Base-by-base conservation (phyloP, 1,140 invertebrate genomes). In the Coboldia fuscipes region DNA sequence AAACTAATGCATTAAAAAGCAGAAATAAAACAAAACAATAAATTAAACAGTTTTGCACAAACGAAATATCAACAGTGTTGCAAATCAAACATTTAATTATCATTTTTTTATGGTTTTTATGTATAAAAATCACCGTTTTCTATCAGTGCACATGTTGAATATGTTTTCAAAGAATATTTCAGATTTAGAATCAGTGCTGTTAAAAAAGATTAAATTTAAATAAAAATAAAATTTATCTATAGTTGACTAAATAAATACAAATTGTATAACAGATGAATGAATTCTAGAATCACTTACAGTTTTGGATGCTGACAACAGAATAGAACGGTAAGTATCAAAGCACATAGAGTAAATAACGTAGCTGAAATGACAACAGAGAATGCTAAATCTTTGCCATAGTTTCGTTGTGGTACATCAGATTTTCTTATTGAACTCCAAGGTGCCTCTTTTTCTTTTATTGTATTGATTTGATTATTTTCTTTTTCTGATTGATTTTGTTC, bases 271-370 rank as follows among this genome's bases (percentile, higher is more conserved):
- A 10, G 6, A 3, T 7, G 13, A 13, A 22, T 22, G 2, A 3
- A 7, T 12, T 27, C 7, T 5, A 33, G n/a, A n/a, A 35, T 41
- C 46, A 71, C 78, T 81, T 58, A 85, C 82, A 76, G 60, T 48
- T 74, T 70, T 36, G 78, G 72, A 45, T 76, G 71, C 39, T 79
- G 68, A 36, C 81, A 70, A 52, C 80, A 85, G 9, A 85, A 56
- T 2, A 78, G 66, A 12, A 72, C 66, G 4, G 77, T 75, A 0
- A 85, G 47, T 3, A 76, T 55, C 14, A 68, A 59, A 1, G 70
- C 63, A 3, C 79, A 51, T 13, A 81, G 44, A 12, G 79, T 46
- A 42, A 84, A 58, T 15, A 83, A 51, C 30, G 72, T 44, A 33
- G 72, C 57, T 0, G 80, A 79, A 13, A 77, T 58, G 12, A 77